A percentile compares a stretch with the other conserved stretches of the same genome.
phyloP scores from a whole-genome alignment of 2,888 invertebrate species.

The Amphimallon solstitiale region DNA sequence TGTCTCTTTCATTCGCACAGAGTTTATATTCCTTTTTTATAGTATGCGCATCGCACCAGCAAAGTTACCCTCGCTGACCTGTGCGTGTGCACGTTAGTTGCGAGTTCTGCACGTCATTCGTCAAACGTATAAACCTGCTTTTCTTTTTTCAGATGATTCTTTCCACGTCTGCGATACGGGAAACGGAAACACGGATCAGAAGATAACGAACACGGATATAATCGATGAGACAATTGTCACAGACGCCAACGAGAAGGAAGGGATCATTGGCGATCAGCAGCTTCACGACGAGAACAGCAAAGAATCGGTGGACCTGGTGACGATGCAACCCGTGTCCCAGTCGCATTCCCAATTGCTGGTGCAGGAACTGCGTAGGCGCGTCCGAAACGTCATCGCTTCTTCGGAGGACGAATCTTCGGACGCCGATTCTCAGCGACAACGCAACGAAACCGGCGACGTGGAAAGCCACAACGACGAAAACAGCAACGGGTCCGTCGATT shows the following conservation, averaged over 20 bases:
- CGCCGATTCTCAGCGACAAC: neutral
- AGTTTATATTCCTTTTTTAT: too few relatives aligned
- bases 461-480: conserved; percentile 35
- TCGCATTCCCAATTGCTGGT: conserved; percentile 19
- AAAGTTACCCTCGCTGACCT: too few relatives aligned
- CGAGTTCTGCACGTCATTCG: too few relatives aligned
- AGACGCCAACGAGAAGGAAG: too few relatives aligned
- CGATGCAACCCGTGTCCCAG: conserved; percentile 42
- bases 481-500: conserved; percentile 50
- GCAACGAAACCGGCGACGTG: neutral
- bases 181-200: too few relatives aligned
- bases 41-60: too few relatives aligned
- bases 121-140: too few relatives aligned
- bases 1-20: neutral
- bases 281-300: conserved; percentile 44
- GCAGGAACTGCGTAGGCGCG: neutral
- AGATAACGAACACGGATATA: too few relatives aligned
- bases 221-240: too few relatives aligned
- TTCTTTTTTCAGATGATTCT: too few relatives aligned
- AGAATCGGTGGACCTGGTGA: conserved; percentile 49
- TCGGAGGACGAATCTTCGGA: conserved; percentile 1
- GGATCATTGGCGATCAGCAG: neutral
- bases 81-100: too few relatives aligned
- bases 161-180: too few relatives aligned
- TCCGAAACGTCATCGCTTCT: neutral